These are phyloP conservation scores for Dolichopus griseipennis DNA, from an alignment of 2,888 invertebrate genomes.

Conservation along the genomic window DNA sequence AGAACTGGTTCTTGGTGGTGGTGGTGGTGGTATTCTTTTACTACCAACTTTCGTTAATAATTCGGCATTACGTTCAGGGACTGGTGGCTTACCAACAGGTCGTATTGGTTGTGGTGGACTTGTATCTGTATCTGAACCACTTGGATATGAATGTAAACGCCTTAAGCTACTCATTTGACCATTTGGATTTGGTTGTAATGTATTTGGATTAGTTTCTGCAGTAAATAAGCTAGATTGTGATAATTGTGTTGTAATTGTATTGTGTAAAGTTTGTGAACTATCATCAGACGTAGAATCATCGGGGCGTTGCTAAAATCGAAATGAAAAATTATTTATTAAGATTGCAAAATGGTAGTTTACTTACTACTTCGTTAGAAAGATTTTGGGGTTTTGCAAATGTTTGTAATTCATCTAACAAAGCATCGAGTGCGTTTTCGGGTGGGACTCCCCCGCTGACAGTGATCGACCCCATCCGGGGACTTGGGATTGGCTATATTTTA, in stretches of 20 bases:
- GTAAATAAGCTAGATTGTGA: conserved; percentile 41
- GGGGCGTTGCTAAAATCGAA: conserved; percentile 33
- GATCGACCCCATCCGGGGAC: conserved; percentile 54
- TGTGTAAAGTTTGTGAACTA: conserved; percentile 42
- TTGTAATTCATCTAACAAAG: conserved; percentile 87
- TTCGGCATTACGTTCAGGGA: conserved; percentile 73
- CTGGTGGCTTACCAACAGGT: conserved; percentile 62
- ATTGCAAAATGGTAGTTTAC: conserved; percentile 8
- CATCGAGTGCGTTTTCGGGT: conserved; percentile 94
- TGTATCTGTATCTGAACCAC: conserved; percentile 73
- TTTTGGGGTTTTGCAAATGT: conserved; percentile 70
- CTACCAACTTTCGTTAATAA: conserved; percentile 61
- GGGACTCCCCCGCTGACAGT: conserved; percentile 49
- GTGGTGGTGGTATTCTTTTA: conserved; percentile 78
- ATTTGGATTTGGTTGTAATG: conserved; percentile 8
- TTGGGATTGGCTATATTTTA: conserved; percentile 49
- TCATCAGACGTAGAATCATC: conserved; percentile 44
- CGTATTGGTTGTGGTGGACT: conserved; percentile 64
- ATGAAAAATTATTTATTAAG: not conserved
- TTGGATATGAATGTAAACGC: conserved; percentile 75
- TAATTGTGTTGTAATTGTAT: conserved; percentile 43
- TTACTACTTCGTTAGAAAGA: conserved; percentile 34
- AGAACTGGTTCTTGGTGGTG: conserved; percentile 83
- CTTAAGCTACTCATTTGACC: conserved; percentile 47
- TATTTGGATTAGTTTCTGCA: conserved; percentile 24